Base-by-base conservation (phyloP, 2,113 vertebrate species). In the Oophaga pumilio region DNA sequence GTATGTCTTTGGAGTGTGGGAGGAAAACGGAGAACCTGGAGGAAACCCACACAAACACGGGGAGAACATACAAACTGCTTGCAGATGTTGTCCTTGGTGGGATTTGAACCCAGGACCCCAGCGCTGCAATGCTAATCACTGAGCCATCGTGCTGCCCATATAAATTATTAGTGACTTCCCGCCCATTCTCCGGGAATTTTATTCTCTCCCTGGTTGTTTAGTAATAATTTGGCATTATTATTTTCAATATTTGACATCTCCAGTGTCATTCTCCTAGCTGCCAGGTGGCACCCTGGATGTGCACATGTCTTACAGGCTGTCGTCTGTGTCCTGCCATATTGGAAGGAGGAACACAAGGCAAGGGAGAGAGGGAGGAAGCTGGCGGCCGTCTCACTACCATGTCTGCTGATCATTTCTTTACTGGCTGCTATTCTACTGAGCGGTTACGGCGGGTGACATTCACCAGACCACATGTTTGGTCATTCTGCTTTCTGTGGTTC, bases 231-330 rank as follows among this genome's bases (percentile, higher is more conserved):
- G 80, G 80, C 60, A 24, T 24, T 14, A 52, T 15, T 68, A n/a
- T 43, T 76, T 49, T 28, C 53, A 80, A 86, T 86, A 53, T 86
- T 86, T 86, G 76, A 56, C 26, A 20, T 50, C 26, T 57, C 43
- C 2, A 18, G 15, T 59, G 62, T 64, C 53, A 33, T 79, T 53
- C 57, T 43, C 18, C 14, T 14, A 13, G 59, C 53, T 59, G 85
- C 85, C 86, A 82, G 68, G 86, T 26, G 79, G 68, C 78, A 50
- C 33, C 33, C 33, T 13, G 14, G 13, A 52, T 26, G 66, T 78
- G 43, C 66, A 64, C 52, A 73, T 71, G 86, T 82, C 66, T 71
- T 12, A 15, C 78, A 82, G 53, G 33, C 78, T 87, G 86, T 87
- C 26, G 62, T 68, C 53, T 62, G 85, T 14, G 11, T 43, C 20